phyloP scores from a whole-genome alignment of 2,113 vertebrate species.

The Leptobrachium ailaonicum region DNA sequence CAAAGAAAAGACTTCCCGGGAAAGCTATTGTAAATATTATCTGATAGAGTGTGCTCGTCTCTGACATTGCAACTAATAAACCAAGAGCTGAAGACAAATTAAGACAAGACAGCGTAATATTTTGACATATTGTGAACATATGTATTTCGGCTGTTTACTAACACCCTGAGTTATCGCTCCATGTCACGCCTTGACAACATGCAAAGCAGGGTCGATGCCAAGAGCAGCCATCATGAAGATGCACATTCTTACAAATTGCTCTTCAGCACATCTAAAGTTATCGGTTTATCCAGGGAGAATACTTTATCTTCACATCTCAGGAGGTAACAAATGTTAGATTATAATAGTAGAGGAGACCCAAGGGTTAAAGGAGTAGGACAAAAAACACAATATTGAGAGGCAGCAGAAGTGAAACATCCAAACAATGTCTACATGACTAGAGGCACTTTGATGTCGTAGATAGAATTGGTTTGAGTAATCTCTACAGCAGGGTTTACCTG shows the following conservation, averaged over 20 bases:
- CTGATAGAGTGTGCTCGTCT: neutral
- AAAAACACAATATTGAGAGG: too few relatives aligned
- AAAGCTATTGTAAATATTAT: conserved; percentile 37
- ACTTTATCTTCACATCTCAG: conserved; percentile 24
- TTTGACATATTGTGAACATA: conserved; percentile 46
- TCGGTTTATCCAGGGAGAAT: conserved; percentile 11
- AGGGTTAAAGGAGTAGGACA: too few relatives aligned
- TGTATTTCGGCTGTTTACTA: conserved; percentile 46
- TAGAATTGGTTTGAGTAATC: too few relatives aligned
- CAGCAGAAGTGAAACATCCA: too few relatives aligned
- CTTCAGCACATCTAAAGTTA: conserved; percentile 36
- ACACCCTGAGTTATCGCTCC: conserved; percentile 37
- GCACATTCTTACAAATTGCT: conserved; percentile 48
- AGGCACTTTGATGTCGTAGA: too few relatives aligned
- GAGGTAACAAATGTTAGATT: conserved; percentile 16
- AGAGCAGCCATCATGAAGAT: conserved; percentile 19
- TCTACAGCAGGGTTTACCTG: too few relatives aligned
- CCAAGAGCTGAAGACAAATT: conserved; percentile 43
- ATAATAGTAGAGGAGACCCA: too few relatives aligned
- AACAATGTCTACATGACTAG: too few relatives aligned
- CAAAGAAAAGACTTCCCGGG: neutral
- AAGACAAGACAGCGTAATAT: conserved; percentile 41
- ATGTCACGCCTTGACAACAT: conserved; percentile 41
- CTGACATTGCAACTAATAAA: conserved; percentile 27
- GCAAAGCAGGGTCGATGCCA: conserved; percentile 23